phyloP scores from a whole-genome alignment of 2,888 invertebrate genomes.

The Rhorus exstirpatorius region DNA sequence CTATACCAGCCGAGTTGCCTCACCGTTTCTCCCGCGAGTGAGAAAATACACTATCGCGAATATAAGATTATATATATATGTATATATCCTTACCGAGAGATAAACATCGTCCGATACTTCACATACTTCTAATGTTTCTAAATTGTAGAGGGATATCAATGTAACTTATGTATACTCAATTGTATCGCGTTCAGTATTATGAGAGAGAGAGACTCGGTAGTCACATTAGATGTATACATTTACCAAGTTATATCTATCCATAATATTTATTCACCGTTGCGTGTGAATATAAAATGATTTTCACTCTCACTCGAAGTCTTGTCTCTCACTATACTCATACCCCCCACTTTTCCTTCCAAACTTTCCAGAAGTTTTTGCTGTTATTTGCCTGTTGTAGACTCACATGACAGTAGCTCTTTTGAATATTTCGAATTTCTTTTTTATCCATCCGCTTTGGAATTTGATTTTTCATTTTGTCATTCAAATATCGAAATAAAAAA shows the following conservation, averaged over 20 bases:
- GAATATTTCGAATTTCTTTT: no score
- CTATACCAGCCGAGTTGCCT: slow-evolving; percentile 44
- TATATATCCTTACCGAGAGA: slow-evolving; percentile 39
- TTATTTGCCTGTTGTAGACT: no score
- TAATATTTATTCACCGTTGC: slow-evolving; percentile 66
- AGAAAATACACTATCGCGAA: slow-evolving; percentile 54
- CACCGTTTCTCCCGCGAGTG: slow-evolving; percentile 24
- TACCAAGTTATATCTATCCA: slow-evolving; percentile 25
- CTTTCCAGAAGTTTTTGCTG: no score
- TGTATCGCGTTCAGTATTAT: slow-evolving; percentile 40
- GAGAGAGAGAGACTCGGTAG: slow-evolving; percentile 31
- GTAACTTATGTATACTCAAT: slow-evolving; percentile 42
- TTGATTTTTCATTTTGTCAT: no score
- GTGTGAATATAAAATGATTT: slow-evolving; percentile 68
- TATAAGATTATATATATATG: slow-evolving; percentile 57
- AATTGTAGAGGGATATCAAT: slow-evolving; percentile 63
- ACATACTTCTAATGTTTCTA: slow-evolving; percentile 66
- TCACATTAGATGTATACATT: slow-evolving; percentile 27
- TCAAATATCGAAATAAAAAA: no score
- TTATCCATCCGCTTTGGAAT: no score
- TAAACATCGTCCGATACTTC: slow-evolving; percentile 66
- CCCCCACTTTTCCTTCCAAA: no score
- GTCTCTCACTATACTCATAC: slow-evolving; percentile 9
- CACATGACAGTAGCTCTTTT: no score
- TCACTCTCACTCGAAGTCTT: slow-evolving; percentile 55